Percentiles rank a stretch among this genome's conserved stretches.
These are phyloP conservation scores for Leucosticte australis DNA, from an alignment of 2,113 vertebrate species.

Conservation along the genomic window DNA sequence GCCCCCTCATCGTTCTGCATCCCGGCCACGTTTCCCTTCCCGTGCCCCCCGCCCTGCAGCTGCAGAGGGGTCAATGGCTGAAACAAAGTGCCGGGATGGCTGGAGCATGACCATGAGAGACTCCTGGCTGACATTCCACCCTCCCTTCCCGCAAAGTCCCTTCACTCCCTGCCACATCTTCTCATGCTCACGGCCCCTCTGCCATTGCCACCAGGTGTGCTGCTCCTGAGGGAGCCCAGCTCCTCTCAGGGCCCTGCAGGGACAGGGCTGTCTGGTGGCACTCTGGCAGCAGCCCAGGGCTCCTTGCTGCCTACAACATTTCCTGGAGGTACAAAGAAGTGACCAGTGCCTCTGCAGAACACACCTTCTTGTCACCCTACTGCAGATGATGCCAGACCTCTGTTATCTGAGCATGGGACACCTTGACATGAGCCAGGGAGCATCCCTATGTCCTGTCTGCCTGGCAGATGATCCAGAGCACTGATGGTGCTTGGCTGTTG, in stretches of 20 bases:
- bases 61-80: not conserved
- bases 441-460: not conserved
- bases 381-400: not conserved
- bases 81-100: not conserved
- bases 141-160: not conserved
- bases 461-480: not conserved
- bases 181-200: not conserved
- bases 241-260: rapidly evolving
- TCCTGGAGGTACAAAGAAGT: not conserved
- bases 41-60: not conserved
- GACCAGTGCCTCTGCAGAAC: rapidly evolving
- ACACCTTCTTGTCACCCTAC: not conserved
- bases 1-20: not conserved
- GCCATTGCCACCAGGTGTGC: rapidly evolving
- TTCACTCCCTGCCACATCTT: not conserved
- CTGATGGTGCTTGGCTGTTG: not conserved
- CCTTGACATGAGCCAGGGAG: not conserved
- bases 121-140: not conserved
- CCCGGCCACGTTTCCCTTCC: not conserved
- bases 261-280: not conserved
- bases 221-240: not conserved
- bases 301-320: not conserved
- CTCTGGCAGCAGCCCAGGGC: not conserved
- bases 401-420: not conserved
- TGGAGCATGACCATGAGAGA: not conserved